These are phyloP conservation scores for Callimico goeldii DNA, from an alignment of 2,797 vertebrate genomes.

Conservation along the genomic window DNA sequence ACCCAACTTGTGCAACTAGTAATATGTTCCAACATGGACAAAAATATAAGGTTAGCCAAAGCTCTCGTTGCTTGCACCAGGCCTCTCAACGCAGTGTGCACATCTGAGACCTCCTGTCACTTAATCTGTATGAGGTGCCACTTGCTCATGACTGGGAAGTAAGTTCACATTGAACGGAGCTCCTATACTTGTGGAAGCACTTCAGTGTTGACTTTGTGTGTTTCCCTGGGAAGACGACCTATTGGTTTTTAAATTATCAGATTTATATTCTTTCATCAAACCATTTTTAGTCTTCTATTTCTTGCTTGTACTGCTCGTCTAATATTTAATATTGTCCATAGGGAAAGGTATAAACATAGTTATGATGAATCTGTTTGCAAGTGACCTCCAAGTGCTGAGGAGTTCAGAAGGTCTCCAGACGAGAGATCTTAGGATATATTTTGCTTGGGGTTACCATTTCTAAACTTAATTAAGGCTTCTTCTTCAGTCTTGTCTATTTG, in stretches of 20 bases:
- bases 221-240: not conserved
- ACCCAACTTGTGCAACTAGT: not conserved
- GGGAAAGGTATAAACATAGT: not conserved
- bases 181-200: not conserved
- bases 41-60: not conserved
- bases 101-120: not conserved
- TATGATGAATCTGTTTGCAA: not conserved
- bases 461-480: not conserved
- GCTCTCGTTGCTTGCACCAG: not conserved
- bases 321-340: not conserved
- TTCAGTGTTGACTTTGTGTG: not conserved
- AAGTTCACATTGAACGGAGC: not conserved
- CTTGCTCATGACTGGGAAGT: not conserved
- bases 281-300: not conserved
- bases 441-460: not conserved
- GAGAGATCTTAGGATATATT: not conserved
- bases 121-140: too few relatives aligned
- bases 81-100: not conserved
- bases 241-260: not conserved
- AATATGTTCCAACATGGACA: not conserved
- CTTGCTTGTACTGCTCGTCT: not conserved
- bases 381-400: not conserved
- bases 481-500: not conserved
- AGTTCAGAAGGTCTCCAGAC: not conserved
- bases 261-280: not conserved